These are phyloP conservation scores for Grapholita molesta DNA, from an alignment of 1,140 invertebrate genomes.

Conservation along the genomic window DNA sequence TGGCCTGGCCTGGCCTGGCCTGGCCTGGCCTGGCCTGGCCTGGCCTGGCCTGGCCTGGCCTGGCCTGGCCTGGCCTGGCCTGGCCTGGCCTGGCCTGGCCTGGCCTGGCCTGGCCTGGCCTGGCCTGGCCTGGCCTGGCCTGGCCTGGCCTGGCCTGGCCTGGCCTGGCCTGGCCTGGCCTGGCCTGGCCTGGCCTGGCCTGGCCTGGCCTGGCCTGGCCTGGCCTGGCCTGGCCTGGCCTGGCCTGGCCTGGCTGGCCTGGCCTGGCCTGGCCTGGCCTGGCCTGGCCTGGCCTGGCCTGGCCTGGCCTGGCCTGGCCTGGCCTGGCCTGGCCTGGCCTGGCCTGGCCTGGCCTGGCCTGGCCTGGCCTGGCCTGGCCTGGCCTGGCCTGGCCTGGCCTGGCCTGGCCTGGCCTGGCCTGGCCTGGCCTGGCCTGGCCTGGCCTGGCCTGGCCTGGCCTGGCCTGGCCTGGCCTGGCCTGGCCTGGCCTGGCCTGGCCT, in stretches of 20 bases:
- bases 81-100: conserved; percentile 12
- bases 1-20: conserved; percentile 5
- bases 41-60: conserved; percentile 15
- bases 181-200: not conserved
- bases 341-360: conserved; percentile 36
- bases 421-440: conserved; percentile 41
- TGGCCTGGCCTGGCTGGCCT: conserved; percentile 28
- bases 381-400: conserved; percentile 44
- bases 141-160: too few relatives aligned
- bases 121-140: not conserved
- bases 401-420: conserved; percentile 52
- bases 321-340: conserved; percentile 28
- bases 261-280: conserved; percentile 27
- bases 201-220: conserved; percentile 20
- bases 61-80: conserved; percentile 16
- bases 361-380: conserved; percentile 37
- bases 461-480: conserved; percentile 41
- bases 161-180: not conserved
- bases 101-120: conserved; percentile 7
- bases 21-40: conserved; percentile 8
- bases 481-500: conserved; percentile 32
- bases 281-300: conserved; percentile 45
- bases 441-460: conserved; percentile 35
- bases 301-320: conserved; percentile 42
- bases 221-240: conserved; percentile 16